A percentile compares a stretch with the other conserved stretches of the same genome.
These are phyloP conservation scores for Agrochola lota DNA, from an alignment of 2,888 invertebrate species.

Conservation along the genomic window DNA sequence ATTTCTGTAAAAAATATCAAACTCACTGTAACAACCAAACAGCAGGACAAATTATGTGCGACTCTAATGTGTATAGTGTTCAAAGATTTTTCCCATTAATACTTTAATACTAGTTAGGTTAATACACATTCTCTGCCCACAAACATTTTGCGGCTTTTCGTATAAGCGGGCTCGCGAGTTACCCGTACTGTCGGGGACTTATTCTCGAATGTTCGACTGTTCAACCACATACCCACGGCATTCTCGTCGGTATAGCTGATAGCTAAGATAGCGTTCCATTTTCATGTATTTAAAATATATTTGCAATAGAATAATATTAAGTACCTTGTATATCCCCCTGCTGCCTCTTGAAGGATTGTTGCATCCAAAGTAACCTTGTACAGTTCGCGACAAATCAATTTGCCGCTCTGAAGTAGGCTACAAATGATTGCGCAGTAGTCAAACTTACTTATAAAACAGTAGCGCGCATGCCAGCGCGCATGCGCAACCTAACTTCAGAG, in stretches of 20 bases:
- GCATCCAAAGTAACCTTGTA: constrained; percentile 7
- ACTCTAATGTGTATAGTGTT: constrained; percentile 74
- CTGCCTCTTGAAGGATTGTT: constrained; percentile 4
- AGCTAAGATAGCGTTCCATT: constrained; percentile 19
- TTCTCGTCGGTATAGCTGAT: neutral
- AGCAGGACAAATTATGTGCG: constrained; percentile 76
- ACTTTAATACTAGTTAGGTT: constrained; percentile 77
- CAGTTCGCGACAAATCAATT: too few species aligned
- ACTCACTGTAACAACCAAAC: constrained; percentile 70
- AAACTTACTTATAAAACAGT: too few species aligned
- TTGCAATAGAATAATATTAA: constrained; percentile 11
- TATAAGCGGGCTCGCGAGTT: constrained; percentile 70
- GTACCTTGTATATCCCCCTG: neutral
- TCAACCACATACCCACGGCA: neutral
- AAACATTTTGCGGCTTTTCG: constrained; percentile 69
- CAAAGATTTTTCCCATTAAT: constrained; percentile 73
- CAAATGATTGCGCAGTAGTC: too few species aligned
- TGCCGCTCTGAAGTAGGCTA: too few species aligned
- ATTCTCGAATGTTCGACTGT: neutral
- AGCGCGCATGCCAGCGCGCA: too few species aligned
- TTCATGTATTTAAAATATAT: constrained; percentile 33
- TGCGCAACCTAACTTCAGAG: too few species aligned
- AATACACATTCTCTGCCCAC: constrained; percentile 70
- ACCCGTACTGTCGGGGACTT: constrained; percentile 10
- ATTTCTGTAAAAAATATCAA: constrained; percentile 16